Base-by-base conservation (phyloP, 30 jellyfish, hydroid and myxozoan species). In the Aurelia aurita complex sp. Pacific region DNA sequence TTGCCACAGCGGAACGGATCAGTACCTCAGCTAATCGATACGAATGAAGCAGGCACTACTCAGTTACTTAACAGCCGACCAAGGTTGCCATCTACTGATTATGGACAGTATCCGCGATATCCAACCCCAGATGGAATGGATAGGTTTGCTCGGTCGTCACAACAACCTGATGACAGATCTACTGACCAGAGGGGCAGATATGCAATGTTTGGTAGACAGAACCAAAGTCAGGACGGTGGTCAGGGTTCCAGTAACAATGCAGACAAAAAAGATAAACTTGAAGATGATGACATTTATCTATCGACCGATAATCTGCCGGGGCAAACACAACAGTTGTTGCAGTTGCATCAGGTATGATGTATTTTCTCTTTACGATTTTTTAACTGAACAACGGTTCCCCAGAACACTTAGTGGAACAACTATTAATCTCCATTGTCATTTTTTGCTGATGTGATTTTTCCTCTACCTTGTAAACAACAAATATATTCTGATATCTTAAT, bases 311-410 rank as follows among this genome's bases (percentile, higher is more conserved):
- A 57, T 19, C 43, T 82, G 16, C 91, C 91, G 2, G 91, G 91
- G 33, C 85, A 82, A 34, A 72, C 91, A 46, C 91, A 82, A 18
- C 91, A 82, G 55, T 85, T 82, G 32, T 34, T 82, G 91, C 85
- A 82, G 75, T 51, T 82, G 13, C 91, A 82, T 61, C 91, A 82
- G 76, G 91, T 82, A n/a, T 60, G 69, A 2, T 51, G 67, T 17
- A 16, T 72, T 42, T n/a, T 12, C 69, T 73, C 42, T 46, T 9
- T 18, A 29, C 34, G 18, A 5, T 29, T 23, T 15, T 35, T 68
- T 0, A n/a, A 1, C 23, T 42, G 14, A 62, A 2, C 72, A 62
- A n/a, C 72, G 11, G 72, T 62, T 62, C 15, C 36, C 23, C 15
- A 10, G 13, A 62, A 62, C 32, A 62, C 4, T 35, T 1, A 6